These are phyloP conservation scores for Rhamnusium bicolor DNA, from an alignment of 2,888 invertebrate species.

Conservation along the genomic window DNA sequence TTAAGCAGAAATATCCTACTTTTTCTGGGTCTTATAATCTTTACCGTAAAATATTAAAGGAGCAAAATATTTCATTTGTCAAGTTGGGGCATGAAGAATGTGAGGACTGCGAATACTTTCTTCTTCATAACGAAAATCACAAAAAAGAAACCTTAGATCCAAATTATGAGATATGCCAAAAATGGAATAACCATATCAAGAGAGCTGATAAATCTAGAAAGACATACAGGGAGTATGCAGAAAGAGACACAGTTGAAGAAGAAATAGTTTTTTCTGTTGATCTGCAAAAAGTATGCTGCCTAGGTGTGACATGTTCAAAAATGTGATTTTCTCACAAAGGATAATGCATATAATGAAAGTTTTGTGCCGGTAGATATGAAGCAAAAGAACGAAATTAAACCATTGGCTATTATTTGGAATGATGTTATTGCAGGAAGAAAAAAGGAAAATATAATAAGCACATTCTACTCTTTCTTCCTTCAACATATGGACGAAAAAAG, in stretches of 20 bases:
- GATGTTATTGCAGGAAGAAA: background rate
- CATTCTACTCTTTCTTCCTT: background rate
- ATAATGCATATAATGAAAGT: background rate
- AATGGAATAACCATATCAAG: background rate
- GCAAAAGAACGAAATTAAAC: background rate
- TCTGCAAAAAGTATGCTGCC: background rate
- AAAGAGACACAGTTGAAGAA: background rate
- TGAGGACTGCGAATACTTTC: background rate
- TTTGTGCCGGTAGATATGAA: background rate
- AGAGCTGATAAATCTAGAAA: background rate
- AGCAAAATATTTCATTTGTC: background rate
- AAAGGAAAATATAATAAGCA: background rate
- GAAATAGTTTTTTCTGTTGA: background rate
- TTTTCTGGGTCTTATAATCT: background rate
- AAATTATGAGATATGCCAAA: background rate
- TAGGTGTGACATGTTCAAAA: background rate
- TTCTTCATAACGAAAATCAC: background rate
- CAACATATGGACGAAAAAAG: background rate
- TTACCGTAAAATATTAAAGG: background rate
- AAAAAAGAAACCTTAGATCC: background rate
- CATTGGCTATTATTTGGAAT: background rate
- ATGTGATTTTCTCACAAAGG: background rate
- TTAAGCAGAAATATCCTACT: background rate
- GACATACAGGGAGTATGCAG: background rate
- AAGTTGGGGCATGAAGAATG: background rate